A percentile compares a stretch with the other conserved stretches of the same genome.
Evolutionary conservation across 2,113 vertebrate species (phyloP).

Genomic region (Phasianus colchicus): DNA sequence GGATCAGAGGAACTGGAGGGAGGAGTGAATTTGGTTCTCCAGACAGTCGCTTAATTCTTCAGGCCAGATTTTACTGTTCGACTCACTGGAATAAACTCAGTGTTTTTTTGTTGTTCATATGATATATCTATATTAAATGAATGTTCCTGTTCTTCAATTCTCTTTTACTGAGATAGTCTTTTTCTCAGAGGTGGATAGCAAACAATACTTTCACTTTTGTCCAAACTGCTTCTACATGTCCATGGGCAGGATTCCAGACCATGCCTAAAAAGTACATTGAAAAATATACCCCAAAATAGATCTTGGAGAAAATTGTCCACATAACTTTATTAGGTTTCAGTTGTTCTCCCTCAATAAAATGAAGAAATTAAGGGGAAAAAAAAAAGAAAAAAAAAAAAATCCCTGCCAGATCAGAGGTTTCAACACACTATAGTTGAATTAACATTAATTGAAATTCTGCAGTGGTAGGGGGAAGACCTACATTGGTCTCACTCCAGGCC

Average conservation of each 20-base stretch:
- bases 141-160: conserved; percentile 50
- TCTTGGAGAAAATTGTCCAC: conserved; percentile 41
- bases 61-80: background rate
- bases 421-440: background rate
- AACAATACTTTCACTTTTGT: background rate
- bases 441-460: background rate
- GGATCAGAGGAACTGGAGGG: background rate
- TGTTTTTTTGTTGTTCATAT: background rate
- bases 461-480: background rate
- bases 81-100: background rate
- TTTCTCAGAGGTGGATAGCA: conserved; percentile 36
- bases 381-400: background rate
- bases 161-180: conserved; percentile 27
- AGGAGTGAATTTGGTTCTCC: conserved; percentile 14
- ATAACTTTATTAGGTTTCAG: background rate
- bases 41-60: conserved; percentile 2
- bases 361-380: background rate
- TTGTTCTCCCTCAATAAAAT: background rate
- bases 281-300: conserved; percentile 43
- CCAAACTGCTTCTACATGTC: conserved; percentile 9
- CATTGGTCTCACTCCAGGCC: background rate
- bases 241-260: conserved; percentile 52
- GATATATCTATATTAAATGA: background rate
- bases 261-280: background rate
- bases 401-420: background rate